Base-by-base conservation (phyloP, 1,140 invertebrate species). In the Ceratina calcarata region DNA sequence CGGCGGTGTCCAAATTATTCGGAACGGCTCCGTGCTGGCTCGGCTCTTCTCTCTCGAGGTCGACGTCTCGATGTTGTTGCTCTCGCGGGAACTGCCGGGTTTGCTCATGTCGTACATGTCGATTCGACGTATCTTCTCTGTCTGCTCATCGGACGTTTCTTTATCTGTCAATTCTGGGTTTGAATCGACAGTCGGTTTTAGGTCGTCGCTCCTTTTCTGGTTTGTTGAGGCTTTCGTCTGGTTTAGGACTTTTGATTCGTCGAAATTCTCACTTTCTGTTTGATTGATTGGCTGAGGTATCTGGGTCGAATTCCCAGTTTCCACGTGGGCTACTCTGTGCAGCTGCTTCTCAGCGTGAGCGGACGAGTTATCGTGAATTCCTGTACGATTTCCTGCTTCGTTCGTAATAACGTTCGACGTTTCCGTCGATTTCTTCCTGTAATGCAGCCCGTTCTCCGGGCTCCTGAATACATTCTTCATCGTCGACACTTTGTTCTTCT, bases 401-500 rank as follows among this genome's bases (percentile, higher is more conserved):
- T 67, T 80, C 4, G 83, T 82, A 62, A 91, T 92, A 12, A 92
- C 85, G 64, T 92, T 92, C 24, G 90, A 89, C 0, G 82, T 87
- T n/a, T 91, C 91, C 16, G 87, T 90, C 0, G 89, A 58, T 68
- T 55, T 61, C 67, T 91, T 91, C 65, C 89, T 64, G 70, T 87
- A 89, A 77, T 91, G 89, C 0, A 86, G 77, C 2, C 85, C 81
- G 20, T 79, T 88, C n/a, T 84, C 86, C 12, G 84, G 66, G 16
- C 69, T 81, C 60, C 91, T 79, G 18, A 87, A 86, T 0, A 70
- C 61, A 70, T 87, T 90, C 78, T 91, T 92, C 13, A 84, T 87
- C 53, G 83, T 89, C 53, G 89, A 87, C 10, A 87, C 84, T 75
- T 90, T 91, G 77, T 86, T 91, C 74, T 88, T 89, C 71, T 92